Conservation (phyloP, 1,140 invertebrate genomes). For the Aleiodes sp. region DNA sequence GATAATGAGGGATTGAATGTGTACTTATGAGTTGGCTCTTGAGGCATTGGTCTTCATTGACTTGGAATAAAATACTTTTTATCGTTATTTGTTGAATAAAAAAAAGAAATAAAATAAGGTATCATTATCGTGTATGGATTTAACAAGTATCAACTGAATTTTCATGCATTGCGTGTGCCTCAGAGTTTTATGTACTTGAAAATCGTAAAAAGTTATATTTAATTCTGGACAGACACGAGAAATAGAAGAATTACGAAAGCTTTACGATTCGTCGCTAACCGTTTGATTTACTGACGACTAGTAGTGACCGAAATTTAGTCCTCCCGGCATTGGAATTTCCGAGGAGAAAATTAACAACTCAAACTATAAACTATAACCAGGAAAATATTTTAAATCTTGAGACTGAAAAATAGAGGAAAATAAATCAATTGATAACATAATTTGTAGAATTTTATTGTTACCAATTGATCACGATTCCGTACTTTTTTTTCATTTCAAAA, state of each 20-base stretch:
- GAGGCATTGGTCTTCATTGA: constrained; percentile 4
- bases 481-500: background rate
- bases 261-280: constrained; percentile 10
- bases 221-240: background rate
- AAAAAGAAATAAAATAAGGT: too few relatives aligned
- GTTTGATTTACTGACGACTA: background rate
- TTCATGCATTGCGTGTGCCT: background rate
- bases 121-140: background rate
- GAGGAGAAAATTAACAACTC: too few relatives aligned
- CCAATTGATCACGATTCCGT: background rate
- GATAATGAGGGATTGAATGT: too few relatives aligned
- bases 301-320: background rate
- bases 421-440: background rate
- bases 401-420: background rate
- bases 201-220: constrained; percentile 6
- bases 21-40: too few relatives aligned
- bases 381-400: background rate
- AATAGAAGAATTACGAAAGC: background rate
- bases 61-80: too few relatives aligned
- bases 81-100: too few relatives aligned
- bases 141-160: background rate
- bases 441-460: background rate
- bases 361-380: too few relatives aligned
- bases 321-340: too few relatives aligned
- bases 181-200: background rate